Conservation (phyloP, 2,113 vertebrate genomes). For the Lepisosteus oculatus region DNA sequence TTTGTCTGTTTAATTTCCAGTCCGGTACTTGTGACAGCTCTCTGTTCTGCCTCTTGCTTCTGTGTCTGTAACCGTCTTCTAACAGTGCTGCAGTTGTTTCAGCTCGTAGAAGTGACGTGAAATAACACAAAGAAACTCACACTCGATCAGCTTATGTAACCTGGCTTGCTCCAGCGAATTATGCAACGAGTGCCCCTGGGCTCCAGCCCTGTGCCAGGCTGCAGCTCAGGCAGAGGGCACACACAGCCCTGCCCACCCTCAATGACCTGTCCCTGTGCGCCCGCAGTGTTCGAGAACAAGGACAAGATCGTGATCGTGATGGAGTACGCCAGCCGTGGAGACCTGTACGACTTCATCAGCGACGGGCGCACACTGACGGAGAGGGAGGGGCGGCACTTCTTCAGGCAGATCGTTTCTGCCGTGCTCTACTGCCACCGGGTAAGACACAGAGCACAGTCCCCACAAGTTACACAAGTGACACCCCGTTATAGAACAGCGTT, state of each 20-base stretch:
- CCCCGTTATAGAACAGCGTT: too few species aligned
- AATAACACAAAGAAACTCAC: slow-evolving; percentile 4
- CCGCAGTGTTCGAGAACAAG: slow-evolving; percentile 91
- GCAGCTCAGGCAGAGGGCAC: neutral
- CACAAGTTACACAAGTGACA: neutral
- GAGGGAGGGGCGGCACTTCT: slow-evolving; percentile 81
- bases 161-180: neutral
- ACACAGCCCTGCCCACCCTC: slow-evolving; percentile 20
- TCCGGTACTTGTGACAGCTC: too few species aligned
- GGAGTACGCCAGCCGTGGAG: slow-evolving; percentile 90
- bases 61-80: too few species aligned
- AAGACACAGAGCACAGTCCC: slow-evolving; percentile 1
- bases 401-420: slow-evolving; percentile 90
- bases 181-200: neutral
- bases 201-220: too few species aligned
- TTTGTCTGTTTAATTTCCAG: too few species aligned
- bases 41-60: too few species aligned
- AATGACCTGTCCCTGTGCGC: neutral
- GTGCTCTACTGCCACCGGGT: slow-evolving; percentile 93
- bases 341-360: slow-evolving; percentile 91
- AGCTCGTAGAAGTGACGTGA: too few species aligned
- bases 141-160: slow-evolving; percentile 46
- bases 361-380: slow-evolving; percentile 77
- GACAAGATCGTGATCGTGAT: slow-evolving; percentile 97
- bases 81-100: too few species aligned